Evolutionary conservation across 2,113 vertebrate species (phyloP), one percentile per base, ranked within the genome.

Genomic region (Ibidorhyncha struthersii): DNA sequence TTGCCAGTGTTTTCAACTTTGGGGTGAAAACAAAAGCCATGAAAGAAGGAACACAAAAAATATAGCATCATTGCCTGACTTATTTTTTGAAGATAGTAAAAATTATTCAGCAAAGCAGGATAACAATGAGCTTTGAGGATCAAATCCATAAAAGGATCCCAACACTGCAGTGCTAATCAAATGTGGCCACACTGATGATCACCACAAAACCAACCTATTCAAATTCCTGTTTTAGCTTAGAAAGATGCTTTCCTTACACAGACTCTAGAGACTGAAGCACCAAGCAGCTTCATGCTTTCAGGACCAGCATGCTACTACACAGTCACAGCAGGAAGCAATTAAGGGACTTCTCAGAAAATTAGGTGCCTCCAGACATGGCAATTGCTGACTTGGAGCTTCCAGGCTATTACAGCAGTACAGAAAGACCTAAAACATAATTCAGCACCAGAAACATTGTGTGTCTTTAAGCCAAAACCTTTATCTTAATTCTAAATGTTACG

Each of bases 291-390:
- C 52, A 32, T 22, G 62, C 43, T 91, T 19, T 69, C 34, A 29
- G 41, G 61, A 76, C 15, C 43, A 43, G 30, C 25, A 34, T 14
- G 49, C 9, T 63, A 45, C 55, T 78, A 41, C 6, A 5, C 52
- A 87, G 34, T 27, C 73, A 70, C 86, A 67, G 61, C 61, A 79
- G 81, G 84, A 95, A 93, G 80, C 43, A 96, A 85, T 91, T 87
- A 94, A 82, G 73, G 38, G 71, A 72, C 56, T 93, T 85, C 61
- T 69, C 52, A 82, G 89, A 94, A 93, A 95, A 96, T 77, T 15
- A 93, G 70, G 43, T 85, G 52, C 69, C 83, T 95, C 72, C 81
- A 78, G 80, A 82, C 26, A 30, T 1, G 16, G 55, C 59, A 91
- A 2, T 66, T 84, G 65, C 80, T 91, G 69, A 56, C 40, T 80